Base-by-base conservation (phyloP, 1,140 invertebrate species). In the Batillaria attramentaria region DNA sequence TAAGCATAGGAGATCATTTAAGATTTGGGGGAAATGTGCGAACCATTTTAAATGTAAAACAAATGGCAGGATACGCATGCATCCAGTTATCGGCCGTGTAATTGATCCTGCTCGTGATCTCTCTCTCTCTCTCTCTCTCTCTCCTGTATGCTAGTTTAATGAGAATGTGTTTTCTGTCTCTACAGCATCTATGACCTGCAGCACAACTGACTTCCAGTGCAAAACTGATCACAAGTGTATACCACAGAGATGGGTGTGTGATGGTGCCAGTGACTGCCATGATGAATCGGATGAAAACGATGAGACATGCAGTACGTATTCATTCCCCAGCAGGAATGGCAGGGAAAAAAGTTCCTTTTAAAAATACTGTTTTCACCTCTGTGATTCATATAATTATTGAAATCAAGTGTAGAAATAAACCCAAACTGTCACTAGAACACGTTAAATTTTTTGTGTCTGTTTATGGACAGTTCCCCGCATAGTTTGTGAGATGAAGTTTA, bases 251-350 rank as follows among this genome's bases (percentile, higher is more conserved):
- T 89, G 87, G 87, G 31, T 35, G 0, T 89, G 88, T 84, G 87
- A 89, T 78, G 73, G 80, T 1, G 84, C 86, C 28, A 46, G 81
- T 65, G 88, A 89, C 54, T 89, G 88, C 65, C 24, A 20, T 16
- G 87, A 89, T 77, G 87, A 84, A 33, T 91, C 90, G 37, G 91
- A 92, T 86, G 92, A 93, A 75, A n/a, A 66, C 3, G 39, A 54
- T 4, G 54, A 69, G 28, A 6, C 54, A 24, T 82, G 81, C 50
- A 54, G 81, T 82, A 62, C 28, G 80, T 73, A 70, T 69, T 41
- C 41, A 28, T 46, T 31, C 37, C 18, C 28, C 10, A 16, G 10
- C 37, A 10, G 10, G 20, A 28, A 65, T 46, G 37, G 20, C 39
- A 33, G 24, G 57, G 18, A 3, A 16, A 76, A 35, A 35, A 31